Conservation (phyloP, 2,113 vertebrate species). For the Oreochromis niloticus region DNA sequence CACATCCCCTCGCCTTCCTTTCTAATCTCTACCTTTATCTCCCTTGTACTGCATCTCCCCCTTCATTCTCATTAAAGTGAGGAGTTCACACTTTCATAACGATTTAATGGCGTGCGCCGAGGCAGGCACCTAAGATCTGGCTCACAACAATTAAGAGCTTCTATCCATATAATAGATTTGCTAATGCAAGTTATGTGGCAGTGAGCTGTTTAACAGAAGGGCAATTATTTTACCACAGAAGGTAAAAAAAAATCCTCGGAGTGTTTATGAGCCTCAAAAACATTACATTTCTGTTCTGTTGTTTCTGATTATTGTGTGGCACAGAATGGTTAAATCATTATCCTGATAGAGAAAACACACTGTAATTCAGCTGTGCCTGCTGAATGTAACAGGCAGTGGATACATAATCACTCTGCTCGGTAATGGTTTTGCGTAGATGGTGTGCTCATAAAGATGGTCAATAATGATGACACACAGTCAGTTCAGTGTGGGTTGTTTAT, state of each 20-base stretch:
- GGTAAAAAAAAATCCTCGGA: background rate
- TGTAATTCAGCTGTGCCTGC: background rate
- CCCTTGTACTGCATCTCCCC: background rate
- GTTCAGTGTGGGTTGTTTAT: background rate
- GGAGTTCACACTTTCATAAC: constrained; percentile 42
- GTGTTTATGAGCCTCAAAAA: background rate
- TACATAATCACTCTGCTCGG: background rate
- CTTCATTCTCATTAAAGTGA: constrained; percentile 32
- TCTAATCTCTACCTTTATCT: background rate
- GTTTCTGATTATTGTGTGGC: background rate
- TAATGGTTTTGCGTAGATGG: background rate
- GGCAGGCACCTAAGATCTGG: background rate
- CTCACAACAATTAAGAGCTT: constrained; percentile 31
- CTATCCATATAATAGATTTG: background rate
- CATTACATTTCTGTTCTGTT: background rate
- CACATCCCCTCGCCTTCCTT: background rate
- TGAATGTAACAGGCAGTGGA: background rate
- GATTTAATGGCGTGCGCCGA: constrained; percentile 15
- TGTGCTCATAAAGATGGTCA: constrained; percentile 1
- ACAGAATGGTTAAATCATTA: background rate
- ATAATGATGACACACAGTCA: constrained; percentile 1
- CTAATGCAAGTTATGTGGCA: background rate
- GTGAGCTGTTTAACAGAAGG: background rate
- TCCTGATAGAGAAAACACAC: background rate
- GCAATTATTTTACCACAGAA: background rate